Evolutionary conservation across 2,888 invertebrate genomes (phyloP), one percentile per base, ranked within the genome.

Genomic region (Phaonia tiefii): DNA sequence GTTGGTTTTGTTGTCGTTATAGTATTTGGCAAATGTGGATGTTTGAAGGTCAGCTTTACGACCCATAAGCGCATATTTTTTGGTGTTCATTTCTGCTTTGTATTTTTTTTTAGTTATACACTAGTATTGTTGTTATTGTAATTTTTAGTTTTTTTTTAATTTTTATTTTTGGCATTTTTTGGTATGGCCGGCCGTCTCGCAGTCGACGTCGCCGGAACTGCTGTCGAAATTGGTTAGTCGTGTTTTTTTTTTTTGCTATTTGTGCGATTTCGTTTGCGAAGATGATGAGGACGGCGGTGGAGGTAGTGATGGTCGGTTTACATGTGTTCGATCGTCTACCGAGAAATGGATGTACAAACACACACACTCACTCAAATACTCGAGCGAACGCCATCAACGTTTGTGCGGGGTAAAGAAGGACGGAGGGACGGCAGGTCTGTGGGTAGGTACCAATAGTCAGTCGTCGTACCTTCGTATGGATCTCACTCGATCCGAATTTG

Each of bases 41-140:
- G 86, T 88, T 89, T 89, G 89, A 89, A 89, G 89, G 89, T 89
- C 89, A 89, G 90, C 90, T 90, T 89, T 90, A 89, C 90, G 90
- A 89, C 88, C 89, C 89, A 89, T 86, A 89, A 89, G 89, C 88
- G 86, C 86, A 85, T 85, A 78, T 82, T 85, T 83, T 72, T 85
- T 70, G 54, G 39, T 63, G 67, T 66, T 56, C 49, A 31, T 56
- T 74, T 44, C 70, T 70, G 66, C 67, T 51, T 22, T 66, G 42
- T 85, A 85, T 85, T 85, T 85, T 86, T n/a, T 86, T 85, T 86
- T 87, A 87, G 31, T 86, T 87, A 87, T 46, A 58, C 73, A 66
- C 58, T 70, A 67, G 76, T 79, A 87, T 75, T 75, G 79, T 74
- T 65, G 70, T 73, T 80, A 63, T 75, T 73, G 75, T 56, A 58